Evolutionary conservation across 2,888 invertebrate genomes (phyloP).

Genomic region (Stenurella melanura): DNA sequence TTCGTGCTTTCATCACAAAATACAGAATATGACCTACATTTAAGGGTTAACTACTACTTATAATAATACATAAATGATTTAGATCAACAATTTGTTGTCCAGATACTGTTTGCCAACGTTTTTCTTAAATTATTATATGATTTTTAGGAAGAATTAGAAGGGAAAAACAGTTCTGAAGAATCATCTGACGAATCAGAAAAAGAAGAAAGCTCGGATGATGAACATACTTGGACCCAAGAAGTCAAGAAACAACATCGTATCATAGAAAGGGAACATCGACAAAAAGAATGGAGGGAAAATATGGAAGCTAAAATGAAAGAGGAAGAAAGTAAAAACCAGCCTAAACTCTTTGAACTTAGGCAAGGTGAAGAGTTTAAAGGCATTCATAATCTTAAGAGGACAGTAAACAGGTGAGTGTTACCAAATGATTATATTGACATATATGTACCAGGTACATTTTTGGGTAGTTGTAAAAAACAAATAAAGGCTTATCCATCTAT

Average conservation of each 20-base stretch:
- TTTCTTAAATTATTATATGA: slow-evolving; percentile 8
- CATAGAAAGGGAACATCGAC: slow-evolving; percentile 76
- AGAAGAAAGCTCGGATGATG: slow-evolving; percentile 84
- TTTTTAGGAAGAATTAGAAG: slow-evolving; percentile 70
- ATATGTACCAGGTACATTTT: neutral
- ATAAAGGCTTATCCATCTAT: no score
- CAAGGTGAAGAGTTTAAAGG: slow-evolving; percentile 78
- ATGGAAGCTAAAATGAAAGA: slow-evolving; percentile 64
- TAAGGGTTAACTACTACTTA: neutral
- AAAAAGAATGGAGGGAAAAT: slow-evolving; percentile 69
- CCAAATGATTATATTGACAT: neutral
- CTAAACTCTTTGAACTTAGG: slow-evolving; percentile 79
- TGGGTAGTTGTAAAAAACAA: no score
- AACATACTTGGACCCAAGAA: slow-evolving; percentile 86
- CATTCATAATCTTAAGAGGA: slow-evolving; percentile 74
- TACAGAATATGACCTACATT: no score
- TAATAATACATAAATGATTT: no score
- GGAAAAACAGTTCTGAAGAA: slow-evolving; percentile 73
- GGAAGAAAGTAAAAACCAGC: slow-evolving; percentile 69
- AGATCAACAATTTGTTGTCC: no score
- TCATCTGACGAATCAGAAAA: slow-evolving; percentile 61
- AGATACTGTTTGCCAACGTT: no score
- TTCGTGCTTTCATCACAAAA: no score
- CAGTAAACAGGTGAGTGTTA: slow-evolving; percentile 74
- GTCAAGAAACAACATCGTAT: slow-evolving; percentile 84